phyloP scores from a whole-genome alignment of 2,888 invertebrate species.

The Tridacna crocea region DNA sequence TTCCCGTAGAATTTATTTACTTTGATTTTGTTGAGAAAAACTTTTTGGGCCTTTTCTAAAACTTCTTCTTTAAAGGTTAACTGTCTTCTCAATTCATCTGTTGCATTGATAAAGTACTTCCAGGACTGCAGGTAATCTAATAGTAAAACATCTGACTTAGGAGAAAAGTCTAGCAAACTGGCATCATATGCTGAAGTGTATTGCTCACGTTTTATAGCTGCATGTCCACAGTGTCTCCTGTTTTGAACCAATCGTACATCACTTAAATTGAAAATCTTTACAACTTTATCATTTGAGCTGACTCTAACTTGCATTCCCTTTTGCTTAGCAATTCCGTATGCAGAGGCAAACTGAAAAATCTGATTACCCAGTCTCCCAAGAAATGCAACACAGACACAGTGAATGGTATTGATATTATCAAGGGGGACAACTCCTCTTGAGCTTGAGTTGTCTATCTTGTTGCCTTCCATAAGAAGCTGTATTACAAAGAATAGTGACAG shows the following conservation, averaged over 20 bases:
- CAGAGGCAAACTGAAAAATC: conserved; percentile 69
- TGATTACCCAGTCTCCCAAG: conserved; percentile 67
- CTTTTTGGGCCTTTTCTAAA: conserved; percentile 24
- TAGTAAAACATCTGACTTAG: conserved; percentile 31
- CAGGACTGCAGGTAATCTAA: conserved; percentile 64
- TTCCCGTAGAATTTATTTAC: conserved; percentile 30
- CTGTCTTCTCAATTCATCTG: conserved; percentile 51
- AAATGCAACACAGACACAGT: conserved; percentile 34
- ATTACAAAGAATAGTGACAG: background rate
- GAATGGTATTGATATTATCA: conserved; percentile 16
- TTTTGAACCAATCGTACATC: conserved; percentile 24
- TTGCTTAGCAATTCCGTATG: conserved; percentile 59
- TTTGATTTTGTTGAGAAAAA: conserved; percentile 31
- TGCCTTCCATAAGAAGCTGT: background rate
- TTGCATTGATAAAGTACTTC: conserved; percentile 61
- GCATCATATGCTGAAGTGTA: conserved; percentile 61
- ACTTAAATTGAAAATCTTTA: conserved; percentile 48
- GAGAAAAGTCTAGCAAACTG: conserved; percentile 34
- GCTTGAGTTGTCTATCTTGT: background rate
- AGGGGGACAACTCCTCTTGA: background rate
- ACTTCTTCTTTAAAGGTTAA: conserved; percentile 57
- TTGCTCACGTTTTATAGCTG: conserved; percentile 36
- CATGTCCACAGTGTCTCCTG: conserved; percentile 43
- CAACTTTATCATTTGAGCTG: conserved; percentile 32
- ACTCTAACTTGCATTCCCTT: conserved; percentile 54